These are phyloP conservation scores for Rhagologus leucostigma DNA, from an alignment of 2,113 vertebrate genomes.

Conservation along the genomic window DNA sequence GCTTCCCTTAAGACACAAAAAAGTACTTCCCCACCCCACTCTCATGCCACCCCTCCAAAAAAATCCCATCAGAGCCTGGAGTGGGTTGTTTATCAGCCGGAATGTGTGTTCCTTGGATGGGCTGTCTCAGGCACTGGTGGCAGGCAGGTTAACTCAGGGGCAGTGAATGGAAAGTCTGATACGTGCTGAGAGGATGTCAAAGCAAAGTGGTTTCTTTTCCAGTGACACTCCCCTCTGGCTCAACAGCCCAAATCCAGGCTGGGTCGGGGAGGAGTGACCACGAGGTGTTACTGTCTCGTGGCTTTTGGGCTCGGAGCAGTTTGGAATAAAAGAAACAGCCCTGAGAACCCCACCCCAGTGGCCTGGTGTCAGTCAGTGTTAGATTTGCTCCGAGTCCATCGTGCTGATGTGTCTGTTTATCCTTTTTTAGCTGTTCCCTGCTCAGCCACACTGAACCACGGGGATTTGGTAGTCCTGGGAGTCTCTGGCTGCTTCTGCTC, in stretches of 20 bases:
- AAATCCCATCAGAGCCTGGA: not conserved
- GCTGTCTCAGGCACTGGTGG: not conserved
- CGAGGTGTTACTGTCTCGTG: not conserved
- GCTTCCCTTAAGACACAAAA: not conserved
- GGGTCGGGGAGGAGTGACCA: not conserved
- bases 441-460: not conserved
- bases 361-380: not conserved
- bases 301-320: not conserved
- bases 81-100: not conserved
- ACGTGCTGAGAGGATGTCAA: not conserved
- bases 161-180: not conserved
- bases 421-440: not conserved
- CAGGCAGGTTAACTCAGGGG: not conserved
- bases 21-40: not conserved
- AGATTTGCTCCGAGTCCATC: not conserved
- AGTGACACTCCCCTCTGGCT: not conserved
- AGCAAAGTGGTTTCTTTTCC: not conserved
- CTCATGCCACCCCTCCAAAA: rapidly evolving
- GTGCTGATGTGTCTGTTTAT: not conserved
- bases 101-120: not conserved
- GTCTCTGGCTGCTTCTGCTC: not conserved
- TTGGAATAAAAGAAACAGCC: not conserved
- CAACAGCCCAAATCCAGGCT: not conserved
- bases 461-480: not conserved
- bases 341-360: not conserved